Evolutionary conservation across 2,113 vertebrate genomes (phyloP).

Genomic region (Scalopus aquaticus): DNA sequence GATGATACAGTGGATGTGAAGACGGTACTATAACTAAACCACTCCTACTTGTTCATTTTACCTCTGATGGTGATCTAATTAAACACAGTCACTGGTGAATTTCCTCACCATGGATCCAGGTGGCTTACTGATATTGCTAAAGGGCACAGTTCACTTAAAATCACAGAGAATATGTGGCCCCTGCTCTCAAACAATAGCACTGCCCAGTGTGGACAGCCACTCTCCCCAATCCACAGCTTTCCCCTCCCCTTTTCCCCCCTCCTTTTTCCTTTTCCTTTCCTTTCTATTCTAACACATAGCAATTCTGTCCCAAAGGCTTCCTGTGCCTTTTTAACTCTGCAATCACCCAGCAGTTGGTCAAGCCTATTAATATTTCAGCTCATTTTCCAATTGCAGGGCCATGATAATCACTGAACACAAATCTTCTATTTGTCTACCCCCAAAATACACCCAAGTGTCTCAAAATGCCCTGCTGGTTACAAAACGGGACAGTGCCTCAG

Average conservation of each 20-base stretch:
- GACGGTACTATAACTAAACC: neutral
- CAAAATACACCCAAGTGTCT: conserved; percentile 51
- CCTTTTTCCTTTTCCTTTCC: conserved; percentile 30
- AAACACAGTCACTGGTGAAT: neutral
- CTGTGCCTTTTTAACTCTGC: conserved; percentile 61
- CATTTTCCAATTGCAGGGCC: conserved; percentile 50
- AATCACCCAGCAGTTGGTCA: conserved; percentile 63
- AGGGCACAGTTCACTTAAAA: neutral
- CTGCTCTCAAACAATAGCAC: neutral
- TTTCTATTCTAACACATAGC: conserved; percentile 28
- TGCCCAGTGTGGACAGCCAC: neutral
- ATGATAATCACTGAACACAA: conserved; percentile 53
- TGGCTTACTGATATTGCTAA: neutral
- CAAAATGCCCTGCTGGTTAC: conserved; percentile 30
- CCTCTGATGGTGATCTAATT: neutral
- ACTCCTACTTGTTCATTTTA: neutral
- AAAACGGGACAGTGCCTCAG: conserved; percentile 27
- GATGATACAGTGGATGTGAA: neutral
- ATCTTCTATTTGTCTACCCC: conserved; percentile 58
- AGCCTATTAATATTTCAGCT: conserved; percentile 68
- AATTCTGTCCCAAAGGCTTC: conserved; percentile 49
- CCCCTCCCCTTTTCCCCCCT: no score
- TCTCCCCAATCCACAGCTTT: neutral
- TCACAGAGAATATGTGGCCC: neutral
- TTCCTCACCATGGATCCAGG: neutral